Percentiles rank a stretch among this genome's conserved stretches.
phyloP scores from a whole-genome alignment of 2,113 vertebrate genomes.

The Rhinichthys klamathensis region DNA sequence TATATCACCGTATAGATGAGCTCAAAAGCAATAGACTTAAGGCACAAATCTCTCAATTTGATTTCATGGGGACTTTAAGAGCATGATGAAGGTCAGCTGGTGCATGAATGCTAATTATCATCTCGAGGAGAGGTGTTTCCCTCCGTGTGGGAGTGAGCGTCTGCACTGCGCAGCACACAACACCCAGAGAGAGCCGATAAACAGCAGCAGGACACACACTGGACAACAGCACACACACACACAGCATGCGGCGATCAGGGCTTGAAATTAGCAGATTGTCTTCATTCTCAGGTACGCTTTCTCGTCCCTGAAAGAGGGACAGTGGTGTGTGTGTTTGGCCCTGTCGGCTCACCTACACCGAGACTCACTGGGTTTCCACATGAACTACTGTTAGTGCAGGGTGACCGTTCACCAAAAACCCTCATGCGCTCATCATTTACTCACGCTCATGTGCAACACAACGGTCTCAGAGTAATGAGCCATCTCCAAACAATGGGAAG shows the following conservation, averaged over 20 bases:
- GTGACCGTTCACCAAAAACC: neutral
- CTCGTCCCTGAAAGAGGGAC: conserved; percentile 39
- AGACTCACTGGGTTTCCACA: neutral
- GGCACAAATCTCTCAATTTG: neutral
- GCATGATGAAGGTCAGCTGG: neutral
- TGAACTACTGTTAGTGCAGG: neutral
- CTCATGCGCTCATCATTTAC: neutral
- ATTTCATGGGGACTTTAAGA: conserved; percentile 3
- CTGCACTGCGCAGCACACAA: conserved; percentile 23
- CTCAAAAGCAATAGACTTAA: neutral
- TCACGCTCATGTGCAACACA: neutral
- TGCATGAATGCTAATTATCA: neutral
- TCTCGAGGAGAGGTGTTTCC: neutral
- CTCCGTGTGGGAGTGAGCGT: conserved; percentile 18
- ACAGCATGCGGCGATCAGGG: conserved; percentile 87
- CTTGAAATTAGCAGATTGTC: conserved; percentile 91
- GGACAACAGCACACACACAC: conserved; percentile 84
- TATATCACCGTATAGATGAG: neutral
- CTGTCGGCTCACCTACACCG: neutral
- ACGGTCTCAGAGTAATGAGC: neutral
- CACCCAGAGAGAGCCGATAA: conserved; percentile 66
- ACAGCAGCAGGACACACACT: conserved; percentile 81
- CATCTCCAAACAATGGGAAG: neutral
- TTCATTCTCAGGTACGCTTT: conserved; percentile 64
- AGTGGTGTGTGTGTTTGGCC: neutral